A percentile compares a stretch with the other conserved stretches of the same genome.
These are phyloP conservation scores for Pinctada fucata DNA, from an alignment of 2,888 invertebrate genomes.

Conservation along the genomic window DNA sequence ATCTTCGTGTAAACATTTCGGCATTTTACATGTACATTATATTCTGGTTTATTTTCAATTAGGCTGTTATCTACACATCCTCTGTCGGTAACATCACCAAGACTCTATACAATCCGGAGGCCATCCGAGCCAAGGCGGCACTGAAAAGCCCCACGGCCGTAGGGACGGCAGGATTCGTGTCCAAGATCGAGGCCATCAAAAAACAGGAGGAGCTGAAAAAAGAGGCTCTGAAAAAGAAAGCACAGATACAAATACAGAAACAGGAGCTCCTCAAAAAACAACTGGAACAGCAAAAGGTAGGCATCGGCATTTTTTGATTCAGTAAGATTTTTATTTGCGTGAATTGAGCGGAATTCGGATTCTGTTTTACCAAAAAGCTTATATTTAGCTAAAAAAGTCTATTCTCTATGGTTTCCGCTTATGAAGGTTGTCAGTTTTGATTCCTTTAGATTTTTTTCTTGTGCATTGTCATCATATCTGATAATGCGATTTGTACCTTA, in stretches of 20 bases:
- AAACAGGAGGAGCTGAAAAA: slow-evolving; percentile 87
- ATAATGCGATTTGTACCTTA: no score
- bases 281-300: slow-evolving; percentile 88
- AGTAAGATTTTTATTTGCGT: no score
- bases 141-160: slow-evolving; percentile 64
- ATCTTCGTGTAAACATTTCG: no score
- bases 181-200: slow-evolving; percentile 81
- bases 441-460: no score
- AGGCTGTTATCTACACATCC: slow-evolving; percentile 66
- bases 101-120: slow-evolving; percentile 79
- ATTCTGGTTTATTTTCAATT: not conserved
- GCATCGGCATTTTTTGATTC: no score
- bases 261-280: slow-evolving; percentile 92
- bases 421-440: no score
- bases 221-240: slow-evolving; percentile 84
- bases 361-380: no score
- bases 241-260: slow-evolving; percentile 89
- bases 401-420: no score
- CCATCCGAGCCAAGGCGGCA: slow-evolving; percentile 64
- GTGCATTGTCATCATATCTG: no score
- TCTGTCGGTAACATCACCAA: slow-evolving; percentile 77
- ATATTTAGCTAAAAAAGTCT: no score
- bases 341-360: no score
- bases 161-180: slow-evolving; percentile 63
- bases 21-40: no score